These are phyloP conservation scores for Scortum barcoo DNA, from an alignment of 2,113 vertebrate genomes.

Conservation along the genomic window DNA sequence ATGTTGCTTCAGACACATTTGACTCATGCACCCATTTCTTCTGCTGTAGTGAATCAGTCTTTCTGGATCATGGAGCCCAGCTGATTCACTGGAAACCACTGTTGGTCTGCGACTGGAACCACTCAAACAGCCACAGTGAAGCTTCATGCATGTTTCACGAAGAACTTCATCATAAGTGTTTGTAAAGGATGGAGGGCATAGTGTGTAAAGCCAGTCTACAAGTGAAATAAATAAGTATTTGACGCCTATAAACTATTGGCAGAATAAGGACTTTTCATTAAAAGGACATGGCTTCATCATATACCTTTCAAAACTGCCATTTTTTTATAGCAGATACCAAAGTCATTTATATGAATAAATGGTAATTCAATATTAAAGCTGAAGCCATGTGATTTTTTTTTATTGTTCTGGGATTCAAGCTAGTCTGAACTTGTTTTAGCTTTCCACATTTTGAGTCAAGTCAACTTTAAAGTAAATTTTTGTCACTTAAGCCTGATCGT, in stretches of 20 bases:
- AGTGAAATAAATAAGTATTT: too few relatives aligned
- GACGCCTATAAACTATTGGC: neutral
- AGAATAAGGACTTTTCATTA: neutral
- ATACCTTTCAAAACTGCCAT: neutral
- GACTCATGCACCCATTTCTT: conserved; percentile 52
- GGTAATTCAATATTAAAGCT: neutral
- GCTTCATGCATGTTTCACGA: neutral
- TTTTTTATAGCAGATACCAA: neutral
- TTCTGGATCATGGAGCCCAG: conserved; percentile 15
- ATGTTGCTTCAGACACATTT: conserved; percentile 31
- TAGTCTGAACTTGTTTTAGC: neutral
- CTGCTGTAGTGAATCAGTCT: conserved; percentile 51
- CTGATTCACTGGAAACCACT: conserved; percentile 60
- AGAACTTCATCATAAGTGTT: neutral
- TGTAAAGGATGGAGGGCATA: neutral
- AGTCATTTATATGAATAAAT: neutral
- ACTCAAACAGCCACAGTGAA: neutral
- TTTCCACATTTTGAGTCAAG: neutral
- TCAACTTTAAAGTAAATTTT: neutral
- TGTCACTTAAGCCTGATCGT: neutral
- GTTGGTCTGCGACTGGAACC: neutral
- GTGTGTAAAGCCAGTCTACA: too few relatives aligned
- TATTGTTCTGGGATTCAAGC: neutral
- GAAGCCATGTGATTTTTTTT: neutral
- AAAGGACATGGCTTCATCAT: neutral